These are phyloP conservation scores for Ceratosolen solmsi DNA, from an alignment of 1,140 invertebrate genomes.

Conservation along the genomic window DNA sequence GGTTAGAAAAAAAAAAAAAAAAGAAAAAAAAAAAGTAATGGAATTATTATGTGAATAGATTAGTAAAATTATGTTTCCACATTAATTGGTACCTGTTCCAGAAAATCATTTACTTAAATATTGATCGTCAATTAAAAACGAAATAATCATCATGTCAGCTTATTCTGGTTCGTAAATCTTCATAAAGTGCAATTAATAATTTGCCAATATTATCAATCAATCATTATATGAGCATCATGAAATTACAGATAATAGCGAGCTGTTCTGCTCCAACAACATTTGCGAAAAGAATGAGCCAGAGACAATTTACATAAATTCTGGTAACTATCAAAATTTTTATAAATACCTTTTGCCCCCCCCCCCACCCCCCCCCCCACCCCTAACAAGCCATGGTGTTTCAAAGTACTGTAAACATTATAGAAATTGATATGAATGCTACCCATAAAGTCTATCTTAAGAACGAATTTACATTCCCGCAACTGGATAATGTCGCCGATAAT, in stretches of 20 bases:
- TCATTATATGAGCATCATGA: not conserved
- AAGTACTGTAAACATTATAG: not conserved
- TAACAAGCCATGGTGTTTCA: not conserved
- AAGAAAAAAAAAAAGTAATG: no score
- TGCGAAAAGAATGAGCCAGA: slow-evolving; percentile 19
- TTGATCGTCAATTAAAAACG: not conserved
- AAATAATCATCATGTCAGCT: slow-evolving; percentile 19
- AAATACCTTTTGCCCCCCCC: not conserved
- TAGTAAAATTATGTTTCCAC: no score
- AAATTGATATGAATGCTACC: not conserved
- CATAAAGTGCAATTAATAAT: not conserved
- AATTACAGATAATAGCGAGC: slow-evolving; percentile 24
- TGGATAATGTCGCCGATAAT: not conserved
- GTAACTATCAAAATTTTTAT: not conserved
- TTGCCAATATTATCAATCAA: not conserved
- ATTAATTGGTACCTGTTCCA: not conserved
- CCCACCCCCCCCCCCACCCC: no score
- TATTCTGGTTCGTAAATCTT: slow-evolving; percentile 16
- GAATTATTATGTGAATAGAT: no score
- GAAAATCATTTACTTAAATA: slow-evolving; percentile 15
- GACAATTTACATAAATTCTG: slow-evolving; percentile 11
- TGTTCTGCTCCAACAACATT: slow-evolving; percentile 4
- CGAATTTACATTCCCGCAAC: slow-evolving; percentile 8
- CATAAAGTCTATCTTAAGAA: slow-evolving; percentile 27
- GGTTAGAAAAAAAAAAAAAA: no score